A percentile compares a stretch with the other conserved stretches of the same genome.
These are phyloP conservation scores for Hephaestus fuliginosus DNA, from an alignment of 2,797 vertebrate genomes.

Conservation along the genomic window DNA sequence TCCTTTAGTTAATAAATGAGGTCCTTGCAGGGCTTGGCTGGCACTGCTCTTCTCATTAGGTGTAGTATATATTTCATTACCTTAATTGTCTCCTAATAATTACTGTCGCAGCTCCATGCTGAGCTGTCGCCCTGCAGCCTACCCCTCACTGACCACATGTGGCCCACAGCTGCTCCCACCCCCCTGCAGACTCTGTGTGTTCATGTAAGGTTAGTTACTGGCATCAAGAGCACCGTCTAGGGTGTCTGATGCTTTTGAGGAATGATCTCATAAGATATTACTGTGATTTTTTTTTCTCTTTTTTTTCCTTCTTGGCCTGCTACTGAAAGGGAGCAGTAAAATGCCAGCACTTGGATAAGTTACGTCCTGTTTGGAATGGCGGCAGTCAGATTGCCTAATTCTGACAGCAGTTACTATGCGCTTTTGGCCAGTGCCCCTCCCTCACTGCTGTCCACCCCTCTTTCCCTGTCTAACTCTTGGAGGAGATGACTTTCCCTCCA, in stretches of 20 bases:
- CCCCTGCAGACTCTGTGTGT: slow-evolving; percentile 26
- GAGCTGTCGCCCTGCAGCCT: slow-evolving; percentile 40
- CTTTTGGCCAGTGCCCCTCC: slow-evolving; percentile 42
- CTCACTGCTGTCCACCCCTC: slow-evolving; percentile 27
- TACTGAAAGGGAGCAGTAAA: slow-evolving; percentile 68
- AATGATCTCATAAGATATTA: slow-evolving; percentile 81
- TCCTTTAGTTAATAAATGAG: slow-evolving; percentile 1
- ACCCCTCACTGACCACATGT: slow-evolving; percentile 61
- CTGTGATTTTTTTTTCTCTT: slow-evolving; percentile 48
- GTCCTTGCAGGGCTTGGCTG: neutral
- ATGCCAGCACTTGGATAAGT: slow-evolving; percentile 74
- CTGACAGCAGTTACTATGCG: slow-evolving; percentile 81
- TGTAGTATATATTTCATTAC: slow-evolving; percentile 43
- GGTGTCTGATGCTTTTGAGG: slow-evolving; percentile 69
- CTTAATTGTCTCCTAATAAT: slow-evolving; percentile 46
- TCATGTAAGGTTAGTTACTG: slow-evolving; percentile 58
- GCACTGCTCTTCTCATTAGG: slow-evolving; percentile 37
- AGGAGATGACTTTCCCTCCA: slow-evolving; percentile 46
- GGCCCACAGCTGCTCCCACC: slow-evolving; percentile 52
- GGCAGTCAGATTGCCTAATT: slow-evolving; percentile 80
- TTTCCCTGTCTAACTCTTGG: slow-evolving; percentile 20
- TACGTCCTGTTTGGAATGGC: slow-evolving; percentile 74
- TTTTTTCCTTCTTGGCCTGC: slow-evolving; percentile 25
- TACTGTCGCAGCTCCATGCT: slow-evolving; percentile 35
- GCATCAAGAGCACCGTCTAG: slow-evolving; percentile 44